Evolutionary conservation across 2,888 invertebrate species (phyloP).

Genomic region (Ochropleura leucogaster): DNA sequence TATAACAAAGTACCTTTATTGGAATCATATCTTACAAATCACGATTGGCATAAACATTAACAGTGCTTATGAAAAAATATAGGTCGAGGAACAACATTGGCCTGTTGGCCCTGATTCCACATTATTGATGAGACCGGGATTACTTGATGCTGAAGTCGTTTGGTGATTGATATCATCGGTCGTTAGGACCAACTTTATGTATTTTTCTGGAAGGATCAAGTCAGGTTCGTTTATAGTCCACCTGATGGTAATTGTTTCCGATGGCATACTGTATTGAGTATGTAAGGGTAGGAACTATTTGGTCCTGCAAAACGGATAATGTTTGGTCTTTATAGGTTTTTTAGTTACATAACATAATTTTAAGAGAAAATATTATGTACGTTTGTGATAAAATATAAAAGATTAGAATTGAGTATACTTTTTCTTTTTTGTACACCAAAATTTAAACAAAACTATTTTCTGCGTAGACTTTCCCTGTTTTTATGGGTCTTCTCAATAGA

Average conservation of each 20-base stretch:
- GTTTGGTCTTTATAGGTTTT: background rate
- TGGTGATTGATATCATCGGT: conserved; percentile 69
- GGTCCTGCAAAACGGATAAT: conserved; percentile 11
- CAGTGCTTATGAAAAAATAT: conserved; percentile 46
- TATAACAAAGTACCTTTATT: background rate
- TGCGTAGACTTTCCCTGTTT: no score
- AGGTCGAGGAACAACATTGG: conserved; percentile 40
- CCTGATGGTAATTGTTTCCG: conserved; percentile 62
- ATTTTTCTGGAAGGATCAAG: conserved; percentile 63
- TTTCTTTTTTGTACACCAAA: no score
- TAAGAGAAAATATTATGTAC: background rate
- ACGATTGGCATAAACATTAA: conserved; percentile 10
- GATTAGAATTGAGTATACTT: no score
- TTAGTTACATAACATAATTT: background rate
- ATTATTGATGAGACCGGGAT: conserved; percentile 69
- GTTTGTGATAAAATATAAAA: no score
- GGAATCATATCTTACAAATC: conserved; percentile 6
- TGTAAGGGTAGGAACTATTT: conserved; percentile 33
- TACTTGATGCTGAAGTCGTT: conserved; percentile 62
- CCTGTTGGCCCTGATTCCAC: conserved; percentile 65
- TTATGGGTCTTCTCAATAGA: no score
- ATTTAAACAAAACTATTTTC: no score
- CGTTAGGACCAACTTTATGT: conserved; percentile 67
- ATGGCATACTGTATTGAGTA: conserved; percentile 34
- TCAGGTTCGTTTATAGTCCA: conserved; percentile 62